A percentile compares a stretch with the other conserved stretches of the same genome.
phyloP scores from a whole-genome alignment of 2,113 vertebrate genomes.

The Verasper variegatus region DNA sequence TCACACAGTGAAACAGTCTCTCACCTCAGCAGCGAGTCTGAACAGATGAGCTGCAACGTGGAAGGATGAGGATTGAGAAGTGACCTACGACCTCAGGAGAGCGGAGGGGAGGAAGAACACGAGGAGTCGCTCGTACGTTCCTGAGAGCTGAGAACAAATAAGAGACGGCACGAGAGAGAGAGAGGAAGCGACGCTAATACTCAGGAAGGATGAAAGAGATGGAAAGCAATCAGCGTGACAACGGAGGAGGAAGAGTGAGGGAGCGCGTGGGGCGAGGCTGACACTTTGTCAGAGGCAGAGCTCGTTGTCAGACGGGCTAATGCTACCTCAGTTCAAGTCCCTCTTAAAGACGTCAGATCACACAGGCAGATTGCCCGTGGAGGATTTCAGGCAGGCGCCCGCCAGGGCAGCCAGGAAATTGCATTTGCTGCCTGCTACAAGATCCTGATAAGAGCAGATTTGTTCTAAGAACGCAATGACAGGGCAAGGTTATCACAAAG shows the following conservation, averaged over 20 bases:
- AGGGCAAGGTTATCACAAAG: conserved; percentile 82
- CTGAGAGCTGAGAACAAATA: conserved; percentile 44
- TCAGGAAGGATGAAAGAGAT: conserved; percentile 49
- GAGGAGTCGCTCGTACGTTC: conserved; percentile 10
- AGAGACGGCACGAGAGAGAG: conserved; percentile 22
- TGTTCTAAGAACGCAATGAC: conserved; percentile 84
- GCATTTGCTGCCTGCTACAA: conserved; percentile 80
- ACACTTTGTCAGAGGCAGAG: conserved; percentile 63
- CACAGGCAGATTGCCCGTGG: conserved; percentile 76
- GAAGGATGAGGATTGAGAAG: neutral
- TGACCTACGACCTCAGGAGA: neutral
- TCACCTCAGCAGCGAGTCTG: conserved; percentile 28
- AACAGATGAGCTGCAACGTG: conserved; percentile 1
- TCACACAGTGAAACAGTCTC: conserved; percentile 9
- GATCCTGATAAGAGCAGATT: conserved; percentile 82
- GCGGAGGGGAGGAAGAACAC: neutral
- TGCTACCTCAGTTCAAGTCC: conserved; percentile 70
- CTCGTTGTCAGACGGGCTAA: conserved; percentile 77
- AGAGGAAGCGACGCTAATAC: conserved; percentile 41
- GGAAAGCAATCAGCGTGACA: conserved; percentile 58
- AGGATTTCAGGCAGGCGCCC: conserved; percentile 71
- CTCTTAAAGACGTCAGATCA: conserved; percentile 82
- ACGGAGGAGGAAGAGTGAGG: conserved; percentile 30
- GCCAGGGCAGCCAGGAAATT: conserved; percentile 72
- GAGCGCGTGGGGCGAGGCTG: conserved; percentile 41